These are phyloP conservation scores for Platycercus adscitus DNA, from an alignment of 2,113 vertebrate species.

Conservation along the genomic window DNA sequence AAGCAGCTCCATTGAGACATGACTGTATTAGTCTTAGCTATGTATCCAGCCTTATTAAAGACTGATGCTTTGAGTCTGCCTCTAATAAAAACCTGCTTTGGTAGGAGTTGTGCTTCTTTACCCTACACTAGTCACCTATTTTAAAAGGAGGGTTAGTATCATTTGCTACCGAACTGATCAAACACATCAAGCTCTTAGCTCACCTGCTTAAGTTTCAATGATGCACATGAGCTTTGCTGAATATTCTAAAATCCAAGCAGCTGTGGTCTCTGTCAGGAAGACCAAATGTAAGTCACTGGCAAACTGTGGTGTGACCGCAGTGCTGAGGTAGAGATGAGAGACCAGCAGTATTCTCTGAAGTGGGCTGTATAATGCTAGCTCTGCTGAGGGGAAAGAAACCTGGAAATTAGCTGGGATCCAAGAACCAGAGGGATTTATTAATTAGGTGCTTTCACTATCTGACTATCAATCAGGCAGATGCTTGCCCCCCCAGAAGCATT, in stretches of 20 bases:
- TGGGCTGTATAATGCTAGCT: not conserved
- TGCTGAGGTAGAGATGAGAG: not conserved
- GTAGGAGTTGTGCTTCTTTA: not conserved
- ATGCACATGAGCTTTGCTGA: not conserved
- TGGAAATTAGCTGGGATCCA: not conserved
- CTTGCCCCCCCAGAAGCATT: not conserved
- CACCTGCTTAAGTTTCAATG: not conserved
- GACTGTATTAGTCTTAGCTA: conserved; percentile 20
- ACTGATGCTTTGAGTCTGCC: conserved; percentile 31
- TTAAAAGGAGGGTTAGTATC: not conserved
- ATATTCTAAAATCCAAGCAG: not conserved
- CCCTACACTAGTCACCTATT: not conserved
- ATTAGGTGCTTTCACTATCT: not conserved
- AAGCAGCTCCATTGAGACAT: conserved; percentile 55
- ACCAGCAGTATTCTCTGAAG: not conserved
- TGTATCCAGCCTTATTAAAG: conserved; percentile 40
- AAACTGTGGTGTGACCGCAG: rapidly evolving
- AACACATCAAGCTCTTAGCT: not conserved
- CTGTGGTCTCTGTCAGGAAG: not conserved
- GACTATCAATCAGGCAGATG: not conserved
- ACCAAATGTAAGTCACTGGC: not conserved
- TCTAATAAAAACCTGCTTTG: conserved; percentile 39
- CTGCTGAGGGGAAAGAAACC: not conserved
- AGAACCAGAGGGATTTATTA: not conserved
- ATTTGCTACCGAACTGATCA: not conserved